Conservation (phyloP, 2,113 vertebrate genomes). For the Otus sunia region DNA sequence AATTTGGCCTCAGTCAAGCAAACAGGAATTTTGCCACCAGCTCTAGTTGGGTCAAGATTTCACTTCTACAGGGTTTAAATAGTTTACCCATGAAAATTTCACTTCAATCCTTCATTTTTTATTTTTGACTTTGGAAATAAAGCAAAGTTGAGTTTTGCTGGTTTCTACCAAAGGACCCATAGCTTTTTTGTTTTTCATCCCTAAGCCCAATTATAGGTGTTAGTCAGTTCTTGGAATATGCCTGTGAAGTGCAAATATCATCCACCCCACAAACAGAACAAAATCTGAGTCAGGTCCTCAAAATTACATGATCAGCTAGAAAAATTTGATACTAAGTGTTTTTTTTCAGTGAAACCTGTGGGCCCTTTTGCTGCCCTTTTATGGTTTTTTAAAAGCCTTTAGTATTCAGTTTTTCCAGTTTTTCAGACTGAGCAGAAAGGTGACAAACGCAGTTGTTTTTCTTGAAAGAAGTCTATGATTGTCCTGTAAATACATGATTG, state of each 20-base stretch:
- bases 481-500: background rate
- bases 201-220: background rate
- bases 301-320: conserved; percentile 37
- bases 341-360: background rate
- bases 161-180: background rate
- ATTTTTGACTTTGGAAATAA: background rate
- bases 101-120: background rate
- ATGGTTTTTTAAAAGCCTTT: background rate
- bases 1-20: background rate
- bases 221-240: conserved; percentile 27
- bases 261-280: background rate
- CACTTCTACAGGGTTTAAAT: background rate
- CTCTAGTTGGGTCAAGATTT: background rate
- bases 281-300: conserved; percentile 49
- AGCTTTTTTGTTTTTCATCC: background rate
- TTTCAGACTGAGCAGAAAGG: background rate
- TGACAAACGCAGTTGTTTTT: background rate
- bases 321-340: background rate
- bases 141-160: background rate
- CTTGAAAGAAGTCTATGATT: background rate
- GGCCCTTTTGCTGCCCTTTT: background rate
- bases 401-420: background rate
- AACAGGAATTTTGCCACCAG: background rate
- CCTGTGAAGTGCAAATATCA: background rate
- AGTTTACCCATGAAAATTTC: background rate